Conservation (phyloP, 1,140 invertebrate genomes). For the Papilio polyxenes region DNA sequence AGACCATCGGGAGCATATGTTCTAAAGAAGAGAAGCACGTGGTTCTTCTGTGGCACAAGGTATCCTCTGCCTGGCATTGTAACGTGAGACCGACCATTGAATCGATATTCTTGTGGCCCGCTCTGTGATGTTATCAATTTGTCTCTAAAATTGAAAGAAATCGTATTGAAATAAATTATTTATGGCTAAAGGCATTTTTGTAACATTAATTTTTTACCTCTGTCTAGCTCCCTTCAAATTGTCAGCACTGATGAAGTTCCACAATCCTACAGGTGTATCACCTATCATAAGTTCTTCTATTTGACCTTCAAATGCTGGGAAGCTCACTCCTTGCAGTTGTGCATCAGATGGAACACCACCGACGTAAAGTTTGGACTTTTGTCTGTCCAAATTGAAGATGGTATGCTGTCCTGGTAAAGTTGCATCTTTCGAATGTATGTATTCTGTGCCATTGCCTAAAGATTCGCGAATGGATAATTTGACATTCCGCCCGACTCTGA, state of each 20-base stretch:
- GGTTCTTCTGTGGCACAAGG: conserved; percentile 64
- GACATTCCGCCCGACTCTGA: conserved; percentile 86
- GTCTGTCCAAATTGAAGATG: conserved; percentile 92
- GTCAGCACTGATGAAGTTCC: conserved; percentile 95
- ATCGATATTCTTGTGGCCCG: conserved; percentile 85
- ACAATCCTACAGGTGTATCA: conserved; percentile 93
- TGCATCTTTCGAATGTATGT: conserved; percentile 81
- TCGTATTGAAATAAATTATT: not conserved
- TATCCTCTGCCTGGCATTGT: conserved; percentile 63
- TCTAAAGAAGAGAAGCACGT: conserved; percentile 85
- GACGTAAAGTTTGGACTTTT: conserved; percentile 93
- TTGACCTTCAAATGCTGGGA: conserved; percentile 91
- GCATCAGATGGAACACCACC: conserved; percentile 89
- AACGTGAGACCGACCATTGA: conserved; percentile 86
- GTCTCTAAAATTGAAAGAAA: conserved; percentile 76
- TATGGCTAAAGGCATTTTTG: not conserved
- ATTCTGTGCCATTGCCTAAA: conserved; percentile 82
- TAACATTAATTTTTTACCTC: conserved; percentile 79
- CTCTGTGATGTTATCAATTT: conserved; percentile 83
- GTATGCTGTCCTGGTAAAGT: conserved; percentile 86
- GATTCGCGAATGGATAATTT: conserved; percentile 91
- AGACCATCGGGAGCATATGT: conserved; percentile 93
- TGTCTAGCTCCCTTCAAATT: conserved; percentile 87
- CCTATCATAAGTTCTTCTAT: conserved; percentile 96
- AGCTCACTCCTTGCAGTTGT: conserved; percentile 86